Conservation (phyloP, 2,888 invertebrate species). For the Drosophila prolongata region DNA sequence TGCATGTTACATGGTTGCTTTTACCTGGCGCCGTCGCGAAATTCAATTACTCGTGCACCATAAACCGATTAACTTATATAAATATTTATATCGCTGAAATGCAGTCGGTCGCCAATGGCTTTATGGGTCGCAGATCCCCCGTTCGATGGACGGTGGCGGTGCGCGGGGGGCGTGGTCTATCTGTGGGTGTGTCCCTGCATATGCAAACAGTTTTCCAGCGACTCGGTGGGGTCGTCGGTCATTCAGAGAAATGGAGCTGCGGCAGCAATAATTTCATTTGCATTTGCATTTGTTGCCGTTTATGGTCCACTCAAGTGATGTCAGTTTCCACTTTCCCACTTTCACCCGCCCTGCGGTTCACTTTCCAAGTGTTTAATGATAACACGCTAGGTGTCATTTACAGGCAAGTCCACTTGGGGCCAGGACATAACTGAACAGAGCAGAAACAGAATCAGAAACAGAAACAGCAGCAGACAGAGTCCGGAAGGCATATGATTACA, state of each 20-base stretch:
- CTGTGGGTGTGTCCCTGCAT: conserved; percentile 60
- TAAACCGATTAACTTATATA: conserved; percentile 79
- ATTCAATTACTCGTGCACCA: conserved; percentile 78
- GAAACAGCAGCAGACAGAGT: conserved; percentile 2
- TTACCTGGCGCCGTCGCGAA: conserved; percentile 50
- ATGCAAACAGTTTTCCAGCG: conserved; percentile 68
- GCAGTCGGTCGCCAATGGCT: conserved; percentile 57
- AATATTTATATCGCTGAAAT: conserved; percentile 74
- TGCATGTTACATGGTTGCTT: conserved; percentile 34
- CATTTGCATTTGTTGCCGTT: conserved; percentile 74
- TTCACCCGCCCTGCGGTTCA: not conserved
- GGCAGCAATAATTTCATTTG: conserved; percentile 69
- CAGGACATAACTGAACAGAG: conserved; percentile 1
- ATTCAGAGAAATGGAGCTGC: conserved; percentile 35
- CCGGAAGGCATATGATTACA: conserved; percentile 21
- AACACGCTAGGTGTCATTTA: conserved; percentile 68
- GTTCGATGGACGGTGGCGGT: conserved; percentile 8
- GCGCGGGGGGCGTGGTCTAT: conserved; percentile 21
- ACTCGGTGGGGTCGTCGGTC: conserved; percentile 1
- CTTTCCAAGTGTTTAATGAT: conserved; percentile 63
- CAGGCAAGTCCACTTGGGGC: conserved; percentile 51
- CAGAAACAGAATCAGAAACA: conserved; percentile 12
- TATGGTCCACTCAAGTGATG: conserved; percentile 76
- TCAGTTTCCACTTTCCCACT: conserved; percentile 52
- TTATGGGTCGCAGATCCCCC: conserved; percentile 38